Conservation (phyloP, 2,797 vertebrate genomes). For the Sphenodon punctatus region DNA sequence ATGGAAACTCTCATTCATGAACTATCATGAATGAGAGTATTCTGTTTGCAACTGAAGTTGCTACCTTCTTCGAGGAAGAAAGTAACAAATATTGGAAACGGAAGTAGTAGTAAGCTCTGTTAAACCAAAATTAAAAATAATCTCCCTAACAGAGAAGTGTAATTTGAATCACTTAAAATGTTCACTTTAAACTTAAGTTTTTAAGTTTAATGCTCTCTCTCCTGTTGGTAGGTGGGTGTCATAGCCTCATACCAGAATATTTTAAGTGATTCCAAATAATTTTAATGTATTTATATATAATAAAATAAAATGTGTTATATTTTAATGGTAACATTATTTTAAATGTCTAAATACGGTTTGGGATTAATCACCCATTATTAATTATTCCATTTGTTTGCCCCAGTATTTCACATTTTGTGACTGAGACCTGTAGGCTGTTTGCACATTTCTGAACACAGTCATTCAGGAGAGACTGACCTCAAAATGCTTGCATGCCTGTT, state of each 20-base stretch:
- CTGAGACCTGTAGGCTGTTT: background rate
- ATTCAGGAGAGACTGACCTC: background rate
- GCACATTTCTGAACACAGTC: background rate
- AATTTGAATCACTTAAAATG: too few species aligned
- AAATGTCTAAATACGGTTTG: background rate
- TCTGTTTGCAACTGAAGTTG: background rate
- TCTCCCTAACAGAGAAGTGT: too few species aligned
- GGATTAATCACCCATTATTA: background rate
- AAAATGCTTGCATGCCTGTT: background rate
- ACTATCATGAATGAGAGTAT: background rate
- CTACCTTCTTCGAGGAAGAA: slow-evolving; percentile 41
- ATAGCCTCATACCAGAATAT: too few species aligned
- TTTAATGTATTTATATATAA: too few species aligned
- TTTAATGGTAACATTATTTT: background rate
- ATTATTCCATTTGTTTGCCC: background rate
- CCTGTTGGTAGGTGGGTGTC: too few species aligned
- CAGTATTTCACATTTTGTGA: background rate
- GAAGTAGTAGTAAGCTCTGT: background rate
- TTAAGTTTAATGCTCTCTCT: too few species aligned
- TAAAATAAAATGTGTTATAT: too few species aligned
- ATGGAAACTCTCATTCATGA: background rate
- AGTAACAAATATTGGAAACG: background rate
- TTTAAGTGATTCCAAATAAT: too few species aligned
- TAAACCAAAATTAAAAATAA: background rate
- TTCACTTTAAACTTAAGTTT: too few species aligned